Percentiles rank a stretch among this genome's conserved stretches.
phyloP scores from a whole-genome alignment of 2,113 vertebrate genomes.

The Platichthys flesus region DNA sequence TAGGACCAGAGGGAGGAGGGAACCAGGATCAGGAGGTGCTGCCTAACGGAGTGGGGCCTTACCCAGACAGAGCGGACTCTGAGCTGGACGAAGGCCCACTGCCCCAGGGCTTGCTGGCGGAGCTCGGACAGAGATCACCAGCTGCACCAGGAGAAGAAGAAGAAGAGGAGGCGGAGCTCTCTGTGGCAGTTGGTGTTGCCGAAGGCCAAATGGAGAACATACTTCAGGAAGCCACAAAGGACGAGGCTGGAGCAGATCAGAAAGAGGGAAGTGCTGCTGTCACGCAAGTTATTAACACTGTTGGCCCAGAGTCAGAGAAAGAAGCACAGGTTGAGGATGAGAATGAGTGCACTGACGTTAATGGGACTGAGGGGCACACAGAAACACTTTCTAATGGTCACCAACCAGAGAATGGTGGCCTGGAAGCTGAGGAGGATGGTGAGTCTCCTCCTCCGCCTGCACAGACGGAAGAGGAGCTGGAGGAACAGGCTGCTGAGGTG shows the following conservation, averaged over 20 bases:
- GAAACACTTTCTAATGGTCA: constrained; percentile 51
- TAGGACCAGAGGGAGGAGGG: constrained; percentile 80
- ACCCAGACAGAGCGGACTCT: constrained; percentile 45
- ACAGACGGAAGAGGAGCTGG: constrained; percentile 27
- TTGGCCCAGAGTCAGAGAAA: constrained; percentile 25
- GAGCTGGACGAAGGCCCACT: constrained; percentile 70
- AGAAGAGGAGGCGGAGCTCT: constrained; percentile 84
- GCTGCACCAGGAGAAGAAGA: constrained; percentile 20
- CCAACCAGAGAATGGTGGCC: constrained; percentile 37
- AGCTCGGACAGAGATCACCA: constrained; percentile 13
- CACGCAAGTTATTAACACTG: constrained; percentile 4
- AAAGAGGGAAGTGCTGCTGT: constrained; percentile 43
- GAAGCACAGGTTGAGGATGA: constrained; percentile 20
- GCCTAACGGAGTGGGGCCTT: constrained; percentile 56
- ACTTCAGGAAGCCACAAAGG: constrained; percentile 92
- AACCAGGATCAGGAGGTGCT: constrained; percentile 74
- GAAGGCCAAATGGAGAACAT: constrained; percentile 97
- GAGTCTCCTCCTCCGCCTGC: constrained; percentile 16
- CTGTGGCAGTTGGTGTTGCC: constrained; percentile 88
- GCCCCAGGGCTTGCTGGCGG: constrained; percentile 46
- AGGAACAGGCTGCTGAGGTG: constrained; percentile 29
- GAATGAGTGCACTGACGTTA: constrained; percentile 14
- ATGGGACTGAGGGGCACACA: constrained; percentile 13
- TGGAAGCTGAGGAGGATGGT: constrained; percentile 12
- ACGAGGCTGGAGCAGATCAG: constrained; percentile 83